Evolutionary conservation across 2,888 invertebrate genomes (phyloP), one percentile per base, ranked within the genome.

Genomic region (Herminia tarsipennalis): DNA sequence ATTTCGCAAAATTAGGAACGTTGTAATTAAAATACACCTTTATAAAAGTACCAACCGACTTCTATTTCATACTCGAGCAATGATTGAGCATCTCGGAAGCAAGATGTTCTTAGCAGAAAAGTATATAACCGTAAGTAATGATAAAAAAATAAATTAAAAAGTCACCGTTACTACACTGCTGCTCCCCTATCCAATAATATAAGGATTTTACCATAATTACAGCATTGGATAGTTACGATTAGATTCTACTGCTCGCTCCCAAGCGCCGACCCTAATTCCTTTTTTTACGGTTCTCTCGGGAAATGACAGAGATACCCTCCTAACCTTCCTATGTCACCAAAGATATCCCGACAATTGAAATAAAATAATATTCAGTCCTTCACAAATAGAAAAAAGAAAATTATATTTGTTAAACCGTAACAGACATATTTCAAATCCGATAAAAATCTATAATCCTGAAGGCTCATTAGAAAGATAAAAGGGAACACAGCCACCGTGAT

Each of bases 381-480:
- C 9, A 29, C 12, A 39, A 40, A 22, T 20, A 20, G 10, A 41
- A 34, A 41, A 6, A 34, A 35, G 5, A 32, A 45, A 37, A 33
- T 34, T 18, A 6, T n/a, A 32, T 49, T 34, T 45, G 16, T 13
- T 33, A 49, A 45, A 38, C 16, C 16, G 20, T 12, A 8, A 29
- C 32, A 55, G 42, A 34, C n/a, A 47, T 41, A 40, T 39, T 45
- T 44, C 25, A 51, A 55, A 61, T 48, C 44, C 20, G 38, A 64
- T 64, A 52, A 42, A 34, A 47, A 54, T 43, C 43, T 39, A 24
- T 33, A 64, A 51, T 43, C 32, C 27, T 35, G 56, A 44, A 46
- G 42, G 53, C 50, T 66, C 55, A 61, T 67, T 61, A 67, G 49
- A 38, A 49, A 62, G 50, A 62, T 55, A 46, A 62, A 64, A 52